These are phyloP conservation scores for Notodonta dromedarius DNA, from an alignment of 2,888 invertebrate genomes.

Conservation along the genomic window DNA sequence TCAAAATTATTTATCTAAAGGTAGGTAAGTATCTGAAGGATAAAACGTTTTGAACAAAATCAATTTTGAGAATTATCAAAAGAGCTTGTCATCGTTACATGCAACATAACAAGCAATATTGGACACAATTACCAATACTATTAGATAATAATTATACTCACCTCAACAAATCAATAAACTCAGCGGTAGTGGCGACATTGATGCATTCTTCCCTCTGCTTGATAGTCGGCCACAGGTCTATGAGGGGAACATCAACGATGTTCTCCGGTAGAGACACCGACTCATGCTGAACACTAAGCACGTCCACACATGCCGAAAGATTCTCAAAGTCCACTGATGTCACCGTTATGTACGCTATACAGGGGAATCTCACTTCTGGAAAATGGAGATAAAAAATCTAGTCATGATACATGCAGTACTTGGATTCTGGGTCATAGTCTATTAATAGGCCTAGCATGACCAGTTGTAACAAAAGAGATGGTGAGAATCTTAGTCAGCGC, in stretches of 20 bases:
- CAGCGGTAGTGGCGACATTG: conserved; percentile 85
- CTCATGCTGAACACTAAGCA: conserved; percentile 87
- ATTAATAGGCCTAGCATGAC: too few relatives aligned
- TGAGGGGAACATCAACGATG: conserved; percentile 84
- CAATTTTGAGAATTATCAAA: too few relatives aligned
- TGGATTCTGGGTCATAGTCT: too few relatives aligned
- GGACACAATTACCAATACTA: too few relatives aligned
- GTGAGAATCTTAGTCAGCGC: too few relatives aligned
- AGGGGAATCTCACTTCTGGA: conserved; percentile 86
- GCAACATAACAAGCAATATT: too few relatives aligned
- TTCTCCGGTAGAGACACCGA: conserved; percentile 84
- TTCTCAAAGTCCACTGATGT: conserved; percentile 82
- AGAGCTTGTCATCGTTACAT: too few relatives aligned
- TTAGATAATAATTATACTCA: conserved; percentile 21
- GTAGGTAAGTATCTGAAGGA: too few relatives aligned
- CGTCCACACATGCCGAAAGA: conserved; percentile 83
- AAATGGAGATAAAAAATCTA: conserved; percentile 19
- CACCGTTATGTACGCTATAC: conserved; percentile 85
- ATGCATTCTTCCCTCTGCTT: conserved; percentile 84
- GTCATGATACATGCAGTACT: too few relatives aligned
- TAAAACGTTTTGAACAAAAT: too few relatives aligned
- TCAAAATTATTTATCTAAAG: too few relatives aligned
- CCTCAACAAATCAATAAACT: conserved; percentile 86
- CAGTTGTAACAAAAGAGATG: too few relatives aligned
- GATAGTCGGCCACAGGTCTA: conserved; percentile 86